These are phyloP conservation scores for Panagrolaimus sp. DNA, from an alignment of 1,140 invertebrate species.

Conservation along the genomic window DNA sequence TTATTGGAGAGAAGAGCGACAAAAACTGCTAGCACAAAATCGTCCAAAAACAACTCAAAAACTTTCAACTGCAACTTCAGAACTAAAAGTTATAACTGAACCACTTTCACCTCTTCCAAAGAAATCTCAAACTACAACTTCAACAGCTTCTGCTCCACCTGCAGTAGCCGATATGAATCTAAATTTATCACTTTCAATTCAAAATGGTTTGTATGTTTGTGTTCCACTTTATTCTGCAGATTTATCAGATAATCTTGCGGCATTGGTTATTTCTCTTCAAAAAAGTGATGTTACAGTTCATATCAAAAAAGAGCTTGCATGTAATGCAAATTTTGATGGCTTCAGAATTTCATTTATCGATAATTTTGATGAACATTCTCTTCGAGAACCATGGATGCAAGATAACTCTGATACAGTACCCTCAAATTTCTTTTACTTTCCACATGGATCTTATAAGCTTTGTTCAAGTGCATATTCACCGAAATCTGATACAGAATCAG, in stretches of 20 bases:
- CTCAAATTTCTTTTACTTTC: slow-evolving; percentile 57
- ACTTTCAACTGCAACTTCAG: no score
- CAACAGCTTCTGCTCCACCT: slow-evolving; percentile 39
- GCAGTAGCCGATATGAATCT: slow-evolving; percentile 44
- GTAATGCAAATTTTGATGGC: slow-evolving; percentile 49
- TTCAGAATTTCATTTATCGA: slow-evolving; percentile 54
- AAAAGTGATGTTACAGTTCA: slow-evolving; percentile 48
- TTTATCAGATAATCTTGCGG: slow-evolving; percentile 46
- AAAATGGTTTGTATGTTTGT: slow-evolving; percentile 51
- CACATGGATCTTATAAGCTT: slow-evolving; percentile 49
- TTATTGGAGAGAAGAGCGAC: slow-evolving; percentile 51
- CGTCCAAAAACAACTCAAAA: background rate
- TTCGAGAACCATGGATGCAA: slow-evolving; percentile 46
- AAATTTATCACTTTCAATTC: slow-evolving; percentile 53
- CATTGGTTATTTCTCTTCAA: slow-evolving; percentile 47
- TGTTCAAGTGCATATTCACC: slow-evolving; percentile 49
- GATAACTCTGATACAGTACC: slow-evolving; percentile 30
- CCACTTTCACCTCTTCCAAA: no score
- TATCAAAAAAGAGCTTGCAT: slow-evolving; percentile 54
- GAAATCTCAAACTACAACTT: no score
- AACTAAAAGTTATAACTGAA: background rate
- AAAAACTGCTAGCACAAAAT: slow-evolving; percentile 31
- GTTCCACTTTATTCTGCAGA: slow-evolving; percentile 50
- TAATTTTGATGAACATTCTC: slow-evolving; percentile 52
- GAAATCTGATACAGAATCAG: slow-evolving; percentile 65